Base-by-base conservation (phyloP, 2,797 vertebrate species). In the Tokudaia muenninki region DNA sequence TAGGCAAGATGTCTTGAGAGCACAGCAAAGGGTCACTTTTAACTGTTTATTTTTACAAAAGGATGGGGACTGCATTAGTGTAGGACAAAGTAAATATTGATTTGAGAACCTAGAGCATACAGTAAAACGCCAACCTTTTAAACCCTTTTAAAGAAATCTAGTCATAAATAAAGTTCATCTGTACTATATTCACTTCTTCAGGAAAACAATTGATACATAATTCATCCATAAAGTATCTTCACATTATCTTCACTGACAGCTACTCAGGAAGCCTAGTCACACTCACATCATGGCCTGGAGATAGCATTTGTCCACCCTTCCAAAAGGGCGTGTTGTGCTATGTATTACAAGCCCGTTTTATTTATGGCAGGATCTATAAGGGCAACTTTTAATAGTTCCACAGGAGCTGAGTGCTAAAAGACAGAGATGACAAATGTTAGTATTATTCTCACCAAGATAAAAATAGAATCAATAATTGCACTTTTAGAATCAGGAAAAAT, bases 11-110 rank as follows among this genome's bases (percentile, higher is more conserved):
- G 77, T 52, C 87, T 96, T 67, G 37, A 91, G 44, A 95, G 82
- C 78, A 47, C n/a, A 90, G 19, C 94, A 98, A 98, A 97, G 97
- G 98, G 98, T 99, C 99, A 99, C 98, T 94, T 98, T 98, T 98
- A 98, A 98, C 98, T 98, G 98, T 99, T 98, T 99, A 98, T 98
- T 98, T 98, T 98, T 98, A 98, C 98, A 98, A 98, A 99, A 98
- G 98, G 98, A 97, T 97, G 97, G 91, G 91, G 52, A 92, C 97
- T 98, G 98, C 98, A 99, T 99, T 99, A 99, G 98, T 98, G 98
- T 98, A 98, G 98, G 97, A 97, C 98, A 98, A 98, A 98, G 98
- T 98, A 99, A 99, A 99, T 99, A 99, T 99, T 99, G 99, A 99
- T 99, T 98, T 98, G 98, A 97, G 98, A 99, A 98, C 97, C 98